phyloP scores from a whole-genome alignment of 2,888 invertebrate species.

The Norana najaformis region DNA sequence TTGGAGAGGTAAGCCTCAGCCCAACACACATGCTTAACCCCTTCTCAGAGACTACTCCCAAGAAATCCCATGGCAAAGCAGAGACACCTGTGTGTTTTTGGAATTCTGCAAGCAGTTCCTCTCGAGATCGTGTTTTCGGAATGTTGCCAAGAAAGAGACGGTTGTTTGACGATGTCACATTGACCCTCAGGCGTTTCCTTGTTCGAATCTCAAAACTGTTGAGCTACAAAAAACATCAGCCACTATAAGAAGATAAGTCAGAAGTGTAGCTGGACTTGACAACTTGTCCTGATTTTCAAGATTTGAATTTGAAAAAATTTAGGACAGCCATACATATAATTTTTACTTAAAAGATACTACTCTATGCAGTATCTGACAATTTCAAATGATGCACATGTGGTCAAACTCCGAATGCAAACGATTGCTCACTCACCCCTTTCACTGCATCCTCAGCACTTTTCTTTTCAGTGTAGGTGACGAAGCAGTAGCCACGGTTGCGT shows the following conservation, averaged over 20 bases:
- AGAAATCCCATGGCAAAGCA: background rate
- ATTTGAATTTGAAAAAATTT: background rate
- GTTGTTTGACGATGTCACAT: conserved; percentile 99
- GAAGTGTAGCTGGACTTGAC: background rate
- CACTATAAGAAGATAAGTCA: background rate
- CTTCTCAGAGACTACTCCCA: too few relatives aligned
- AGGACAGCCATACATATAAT: background rate
- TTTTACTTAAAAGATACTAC: background rate
- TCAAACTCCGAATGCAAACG: background rate
- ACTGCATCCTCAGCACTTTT: conserved; percentile 93
- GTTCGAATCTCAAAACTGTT: conserved; percentile 99
- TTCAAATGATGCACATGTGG: background rate
- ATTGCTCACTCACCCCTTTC: conserved; percentile 71
- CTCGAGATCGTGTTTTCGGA: conserved; percentile 99
- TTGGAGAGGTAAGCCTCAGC: too few relatives aligned
- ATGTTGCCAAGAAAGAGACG: conserved; percentile 99
- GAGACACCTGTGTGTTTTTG: conserved; percentile 97
- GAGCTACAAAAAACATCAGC: conserved; percentile 70
- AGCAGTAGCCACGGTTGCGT: conserved; percentile 97
- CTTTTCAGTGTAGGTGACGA: conserved; percentile 92
- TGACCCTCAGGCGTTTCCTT: conserved; percentile 99
- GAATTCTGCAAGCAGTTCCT: conserved; percentile 99
- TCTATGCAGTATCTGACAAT: background rate
- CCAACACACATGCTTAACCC: too few relatives aligned
- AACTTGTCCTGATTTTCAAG: background rate